Evolutionary conservation across 2,113 vertebrate genomes (phyloP), one percentile per base, ranked within the genome.

Genomic region (Oryzias javanicus): DNA sequence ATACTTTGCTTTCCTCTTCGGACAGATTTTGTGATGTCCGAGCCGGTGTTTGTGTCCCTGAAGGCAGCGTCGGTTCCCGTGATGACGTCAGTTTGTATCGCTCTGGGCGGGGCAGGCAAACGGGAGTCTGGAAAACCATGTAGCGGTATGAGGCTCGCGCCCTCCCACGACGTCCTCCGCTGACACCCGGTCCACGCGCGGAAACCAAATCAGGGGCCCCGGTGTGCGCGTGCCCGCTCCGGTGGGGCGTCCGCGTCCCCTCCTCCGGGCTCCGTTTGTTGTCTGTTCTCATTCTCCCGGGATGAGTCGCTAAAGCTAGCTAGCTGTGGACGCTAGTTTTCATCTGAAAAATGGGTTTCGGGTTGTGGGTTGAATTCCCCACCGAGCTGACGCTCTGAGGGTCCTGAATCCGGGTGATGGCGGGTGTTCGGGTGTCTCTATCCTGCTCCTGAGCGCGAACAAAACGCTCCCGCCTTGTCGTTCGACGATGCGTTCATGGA

Each of bases 61-160:
- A 80, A 86, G 4, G 72, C 69, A 58, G 40, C 82, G 7, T 41
- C 0, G 1, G 42, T 56, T 79, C 53, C 63, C 59, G 22, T 0
- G 46, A 25, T 89, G 87, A 87, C 83, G 87, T 89, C 83, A 80
- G 45, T 2, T 14, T 17, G 53, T 22, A 45, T 6, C n/a, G 13
- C 57, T 52, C 51, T 35, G 76, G 78, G 80, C 64, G 72, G 70
- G 83, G 76, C 76, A 65, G 63, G 25, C 53, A 60, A 42, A 35
- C 19, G 5, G 42, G 63, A 22, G 57, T 42, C 22, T 49, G 60
- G 59, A 59, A 67, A 71, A 78, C 69, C 77, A 74, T 79, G 83
- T 78, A 79, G 70, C 78, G 64, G 72, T 61, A 18, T 35, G 8
- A 61, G 74, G 47, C 41, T 46, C 66, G 44, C 58, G 56, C 42